These are phyloP conservation scores for Xylocampa areola DNA, from an alignment of 2,888 invertebrate genomes.

Conservation along the genomic window DNA sequence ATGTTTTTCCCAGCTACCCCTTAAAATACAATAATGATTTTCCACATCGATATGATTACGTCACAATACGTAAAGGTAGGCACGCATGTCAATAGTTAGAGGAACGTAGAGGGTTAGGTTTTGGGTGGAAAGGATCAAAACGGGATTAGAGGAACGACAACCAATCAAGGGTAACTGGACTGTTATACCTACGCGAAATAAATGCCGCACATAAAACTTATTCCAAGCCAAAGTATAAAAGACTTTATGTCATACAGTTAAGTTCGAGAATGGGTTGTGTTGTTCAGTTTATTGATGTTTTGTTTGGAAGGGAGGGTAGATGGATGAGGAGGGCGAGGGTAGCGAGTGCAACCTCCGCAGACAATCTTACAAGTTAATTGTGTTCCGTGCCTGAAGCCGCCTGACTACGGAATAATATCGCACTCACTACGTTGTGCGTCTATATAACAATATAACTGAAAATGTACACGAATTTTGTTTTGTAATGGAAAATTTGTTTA, in stretches of 20 bases:
- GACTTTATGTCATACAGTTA: constrained; percentile 62
- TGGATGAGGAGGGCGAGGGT: constrained; percentile 85
- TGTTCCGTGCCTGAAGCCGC: constrained; percentile 87
- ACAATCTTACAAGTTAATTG: constrained; percentile 90
- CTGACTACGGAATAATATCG: constrained; percentile 88
- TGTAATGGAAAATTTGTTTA: constrained; percentile 21
- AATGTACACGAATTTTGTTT: constrained; percentile 41
- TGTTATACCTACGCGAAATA: constrained; percentile 89
- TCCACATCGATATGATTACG: constrained; percentile 63
- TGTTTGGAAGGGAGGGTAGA: constrained; percentile 88
- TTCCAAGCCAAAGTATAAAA: constrained; percentile 59
- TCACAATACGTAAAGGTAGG: constrained; percentile 79
- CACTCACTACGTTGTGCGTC: constrained; percentile 64
- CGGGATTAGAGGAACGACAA: constrained; percentile 92
- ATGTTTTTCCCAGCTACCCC: constrained; percentile 2
- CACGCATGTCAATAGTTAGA: constrained; percentile 88
- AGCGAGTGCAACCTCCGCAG: constrained; percentile 87
- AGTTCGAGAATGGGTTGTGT: constrained; percentile 64
- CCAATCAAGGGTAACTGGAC: constrained; percentile 92
- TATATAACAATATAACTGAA: constrained; percentile 52
- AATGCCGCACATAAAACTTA: constrained; percentile 89
- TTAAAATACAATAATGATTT: constrained; percentile 53
- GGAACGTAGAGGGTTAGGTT: constrained; percentile 88
- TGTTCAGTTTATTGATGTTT: constrained; percentile 87
- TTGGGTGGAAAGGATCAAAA: constrained; percentile 92